Evolutionary conservation across 2,888 invertebrate genomes (phyloP).

Genomic region (Caenorhabditis sp.): DNA sequence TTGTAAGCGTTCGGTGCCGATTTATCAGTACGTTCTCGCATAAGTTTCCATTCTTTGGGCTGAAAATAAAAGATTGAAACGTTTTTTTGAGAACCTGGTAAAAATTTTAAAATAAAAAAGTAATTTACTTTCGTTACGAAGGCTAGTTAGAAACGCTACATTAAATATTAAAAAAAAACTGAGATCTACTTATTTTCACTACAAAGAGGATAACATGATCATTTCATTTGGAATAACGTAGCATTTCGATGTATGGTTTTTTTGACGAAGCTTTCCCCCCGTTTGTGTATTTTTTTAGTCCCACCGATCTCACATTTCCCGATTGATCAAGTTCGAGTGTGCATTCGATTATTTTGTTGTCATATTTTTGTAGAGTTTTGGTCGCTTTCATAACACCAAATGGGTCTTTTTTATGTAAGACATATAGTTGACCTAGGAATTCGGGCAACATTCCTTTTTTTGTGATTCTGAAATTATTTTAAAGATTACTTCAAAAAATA

Average conservation of each 20-base stretch:
- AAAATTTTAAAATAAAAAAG: too few species aligned
- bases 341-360: slow-evolving; percentile 96
- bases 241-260: too few species aligned
- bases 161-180: too few species aligned
- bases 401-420: slow-evolving; percentile 75
- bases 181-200: too few species aligned
- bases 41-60: slow-evolving; percentile 81
- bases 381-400: slow-evolving; percentile 81
- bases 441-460: slow-evolving; percentile 69
- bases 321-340: slow-evolving; percentile 67
- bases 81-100: too few species aligned
- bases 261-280: too few species aligned
- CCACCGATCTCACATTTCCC: slow-evolving; percentile 67
- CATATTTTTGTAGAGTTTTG: slow-evolving; percentile 81
- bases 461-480: slow-evolving; percentile 10
- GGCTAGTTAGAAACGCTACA: too few species aligned
- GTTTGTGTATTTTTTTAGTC: too few species aligned
- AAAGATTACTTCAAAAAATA: neutral
- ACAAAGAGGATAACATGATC: too few species aligned
- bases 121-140: too few species aligned
- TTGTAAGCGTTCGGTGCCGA: slow-evolving; percentile 88
- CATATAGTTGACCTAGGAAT: slow-evolving; percentile 68
- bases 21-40: slow-evolving; percentile 95
- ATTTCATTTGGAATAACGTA: slow-evolving; percentile 75
- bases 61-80: slow-evolving; percentile 18